Evolutionary conservation across 2,888 invertebrate genomes (phyloP).

Genomic region (Leptopilina drosophilae): DNA sequence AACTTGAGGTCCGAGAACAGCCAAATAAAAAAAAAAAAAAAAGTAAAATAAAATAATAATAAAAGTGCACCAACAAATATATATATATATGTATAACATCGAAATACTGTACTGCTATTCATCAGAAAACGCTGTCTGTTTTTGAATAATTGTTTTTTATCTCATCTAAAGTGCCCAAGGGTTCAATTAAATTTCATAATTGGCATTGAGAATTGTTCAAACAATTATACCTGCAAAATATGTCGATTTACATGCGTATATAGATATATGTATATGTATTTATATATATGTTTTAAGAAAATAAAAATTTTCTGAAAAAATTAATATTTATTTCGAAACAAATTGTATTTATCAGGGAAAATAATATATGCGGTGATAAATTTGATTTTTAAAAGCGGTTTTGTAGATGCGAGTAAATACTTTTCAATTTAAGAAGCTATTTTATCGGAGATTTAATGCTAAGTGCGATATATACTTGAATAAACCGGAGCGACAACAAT

Average conservation of each 20-base stretch:
- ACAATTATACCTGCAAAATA: constrained; percentile 14
- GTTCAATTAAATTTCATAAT: constrained; percentile 39
- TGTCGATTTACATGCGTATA: neutral
- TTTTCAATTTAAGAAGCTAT: constrained; percentile 27
- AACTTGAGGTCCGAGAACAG: constrained; percentile 12
- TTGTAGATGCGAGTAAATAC: neutral
- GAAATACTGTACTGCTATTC: constrained; percentile 7
- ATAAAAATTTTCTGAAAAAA: too few relatives aligned
- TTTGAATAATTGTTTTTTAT: constrained; percentile 22
- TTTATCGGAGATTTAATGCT: constrained; percentile 30
- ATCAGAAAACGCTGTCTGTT: constrained; percentile 26
- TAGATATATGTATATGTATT: neutral
- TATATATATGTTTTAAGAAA: too few relatives aligned
- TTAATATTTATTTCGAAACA: too few relatives aligned
- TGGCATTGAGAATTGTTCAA: constrained; percentile 16
- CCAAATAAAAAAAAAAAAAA: neutral
- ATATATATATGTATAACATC: neutral
- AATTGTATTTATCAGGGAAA: too few relatives aligned
- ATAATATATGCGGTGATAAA: too few relatives aligned
- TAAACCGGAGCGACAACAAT: constrained; percentile 33
- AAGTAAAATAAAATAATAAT: neutral
- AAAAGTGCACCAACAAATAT: constrained; percentile 4
- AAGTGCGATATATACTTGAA: constrained; percentile 16
- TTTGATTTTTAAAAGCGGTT: neutral
- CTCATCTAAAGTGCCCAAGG: constrained; percentile 1